Evolutionary conservation across 2,113 vertebrate genomes (phyloP).

Genomic region (Nannobrachium achirus): DNA sequence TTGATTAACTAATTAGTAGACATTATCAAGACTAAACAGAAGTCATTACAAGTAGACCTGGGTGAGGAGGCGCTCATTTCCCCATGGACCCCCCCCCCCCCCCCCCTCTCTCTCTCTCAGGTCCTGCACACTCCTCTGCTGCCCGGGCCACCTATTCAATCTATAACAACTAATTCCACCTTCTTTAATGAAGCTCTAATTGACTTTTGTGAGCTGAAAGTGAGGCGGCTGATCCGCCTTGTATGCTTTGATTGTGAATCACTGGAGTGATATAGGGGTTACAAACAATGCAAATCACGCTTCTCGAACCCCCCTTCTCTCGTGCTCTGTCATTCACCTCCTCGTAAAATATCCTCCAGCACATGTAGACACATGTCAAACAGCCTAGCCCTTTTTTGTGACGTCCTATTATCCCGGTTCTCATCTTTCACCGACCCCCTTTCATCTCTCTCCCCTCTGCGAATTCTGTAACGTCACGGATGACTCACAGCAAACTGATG

Average conservation of each 20-base stretch:
- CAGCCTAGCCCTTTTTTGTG: background rate
- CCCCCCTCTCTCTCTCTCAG: constrained; percentile 33
- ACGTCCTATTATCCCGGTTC: background rate
- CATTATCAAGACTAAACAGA: constrained; percentile 82
- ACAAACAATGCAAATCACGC: constrained; percentile 31
- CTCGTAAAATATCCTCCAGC: constrained; percentile 6
- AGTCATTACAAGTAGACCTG: constrained; percentile 77
- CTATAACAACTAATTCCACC: constrained; percentile 76
- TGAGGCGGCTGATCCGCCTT: constrained; percentile 51
- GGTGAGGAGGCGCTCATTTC: constrained; percentile 66
- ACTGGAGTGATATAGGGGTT: constrained; percentile 40
- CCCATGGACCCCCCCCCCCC: constrained; percentile 51
- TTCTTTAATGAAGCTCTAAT: constrained; percentile 79
- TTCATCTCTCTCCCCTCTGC: constrained; percentile 1
- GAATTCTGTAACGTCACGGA: background rate
- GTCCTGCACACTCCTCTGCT: constrained; percentile 46
- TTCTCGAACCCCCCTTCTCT: constrained; percentile 24
- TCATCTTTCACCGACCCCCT: constrained; percentile 1
- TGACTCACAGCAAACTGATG: background rate
- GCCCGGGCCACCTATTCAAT: constrained; percentile 73
- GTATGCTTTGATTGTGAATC: constrained; percentile 58
- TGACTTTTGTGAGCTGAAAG: constrained; percentile 64
- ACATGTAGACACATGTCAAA: background rate
- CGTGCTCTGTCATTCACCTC: constrained; percentile 34
- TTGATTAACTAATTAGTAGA: constrained; percentile 82